Conservation (phyloP, 1,140 invertebrate genomes). For the Drosophila erecta region DNA sequence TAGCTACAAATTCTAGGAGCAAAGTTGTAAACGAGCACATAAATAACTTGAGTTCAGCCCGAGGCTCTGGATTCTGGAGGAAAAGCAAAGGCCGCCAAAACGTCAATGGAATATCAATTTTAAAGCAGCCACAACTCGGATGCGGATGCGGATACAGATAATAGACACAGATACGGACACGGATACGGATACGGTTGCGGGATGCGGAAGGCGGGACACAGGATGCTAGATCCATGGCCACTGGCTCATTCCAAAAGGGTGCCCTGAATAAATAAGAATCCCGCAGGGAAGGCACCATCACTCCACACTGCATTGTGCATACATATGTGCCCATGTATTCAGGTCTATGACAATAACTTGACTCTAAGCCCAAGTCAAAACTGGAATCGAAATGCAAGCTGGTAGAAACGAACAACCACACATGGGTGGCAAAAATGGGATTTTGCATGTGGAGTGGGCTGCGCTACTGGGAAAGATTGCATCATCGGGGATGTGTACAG, state of each 20-base stretch:
- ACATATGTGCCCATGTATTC: conserved; percentile 33
- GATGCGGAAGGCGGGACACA: not conserved
- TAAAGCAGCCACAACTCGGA: conserved; percentile 51
- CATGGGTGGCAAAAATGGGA: not conserved
- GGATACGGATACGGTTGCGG: conserved; percentile 17
- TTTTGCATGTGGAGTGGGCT: not conserved
- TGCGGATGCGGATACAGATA: conserved; percentile 56
- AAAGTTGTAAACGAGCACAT: conserved; percentile 79
- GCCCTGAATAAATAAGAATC: conserved; percentile 32
- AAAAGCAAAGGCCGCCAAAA: conserved; percentile 58
- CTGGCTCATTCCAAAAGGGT: conserved; percentile 19
- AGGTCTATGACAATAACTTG: conserved; percentile 69
- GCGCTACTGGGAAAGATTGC: not conserved
- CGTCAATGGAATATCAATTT: conserved; percentile 82
- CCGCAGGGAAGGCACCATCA: conserved; percentile 1
- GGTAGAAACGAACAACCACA: conserved; percentile 20
- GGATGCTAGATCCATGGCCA: conserved; percentile 16
- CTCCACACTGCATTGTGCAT: conserved; percentile 1
- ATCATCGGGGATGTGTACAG: conserved; percentile 21
- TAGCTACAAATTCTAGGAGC: conserved; percentile 26
- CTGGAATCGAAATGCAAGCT: conserved; percentile 65
- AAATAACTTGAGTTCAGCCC: conserved; percentile 67
- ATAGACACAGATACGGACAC: conserved; percentile 50
- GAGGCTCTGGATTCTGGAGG: conserved; percentile 8
- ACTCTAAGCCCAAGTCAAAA: conserved; percentile 53